These are phyloP conservation scores for Pterobdella sp. DNA, from an alignment of 2,888 invertebrate genomes.

Conservation along the genomic window DNA sequence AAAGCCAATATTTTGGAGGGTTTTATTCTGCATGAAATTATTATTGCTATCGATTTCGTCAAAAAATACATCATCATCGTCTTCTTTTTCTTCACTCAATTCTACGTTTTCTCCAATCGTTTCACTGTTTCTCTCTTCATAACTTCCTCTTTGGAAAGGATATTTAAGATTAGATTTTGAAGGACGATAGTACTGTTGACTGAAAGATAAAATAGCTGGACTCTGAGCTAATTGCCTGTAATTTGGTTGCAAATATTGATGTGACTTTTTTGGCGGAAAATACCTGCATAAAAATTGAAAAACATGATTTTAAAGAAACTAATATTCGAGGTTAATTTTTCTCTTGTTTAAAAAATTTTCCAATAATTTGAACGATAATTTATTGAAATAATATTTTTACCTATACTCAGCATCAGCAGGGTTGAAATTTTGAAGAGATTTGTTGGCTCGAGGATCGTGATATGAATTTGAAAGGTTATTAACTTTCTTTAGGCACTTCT, in stretches of 20 bases:
- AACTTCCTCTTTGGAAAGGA: conserved; percentile 7
- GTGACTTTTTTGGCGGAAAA: neutral
- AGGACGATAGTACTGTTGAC: neutral
- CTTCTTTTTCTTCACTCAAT: neutral
- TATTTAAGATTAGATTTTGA: neutral
- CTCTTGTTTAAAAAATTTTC: too few relatives aligned
- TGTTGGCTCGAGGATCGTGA: conserved; percentile 1
- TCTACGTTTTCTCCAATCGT: neutral
- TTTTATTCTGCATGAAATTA: neutral
- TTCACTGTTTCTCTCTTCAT: conserved; percentile 4
- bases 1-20: neutral
- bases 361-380: too few relatives aligned
- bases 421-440: neutral
- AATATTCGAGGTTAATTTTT: too few relatives aligned
- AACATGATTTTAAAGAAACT: too few relatives aligned
- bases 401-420: neutral
- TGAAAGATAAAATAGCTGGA: neutral
- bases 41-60: conserved; percentile 13
- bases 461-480: neutral
- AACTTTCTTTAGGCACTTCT: conserved; percentile 2
- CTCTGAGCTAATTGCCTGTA: neutral
- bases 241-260: neutral
- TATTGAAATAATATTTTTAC: too few relatives aligned
- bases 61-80: conserved; percentile 23
- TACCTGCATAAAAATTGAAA: neutral